Evolutionary conservation across 2,888 invertebrate species (phyloP).

Genomic region (Drosophila longiperda): DNA sequence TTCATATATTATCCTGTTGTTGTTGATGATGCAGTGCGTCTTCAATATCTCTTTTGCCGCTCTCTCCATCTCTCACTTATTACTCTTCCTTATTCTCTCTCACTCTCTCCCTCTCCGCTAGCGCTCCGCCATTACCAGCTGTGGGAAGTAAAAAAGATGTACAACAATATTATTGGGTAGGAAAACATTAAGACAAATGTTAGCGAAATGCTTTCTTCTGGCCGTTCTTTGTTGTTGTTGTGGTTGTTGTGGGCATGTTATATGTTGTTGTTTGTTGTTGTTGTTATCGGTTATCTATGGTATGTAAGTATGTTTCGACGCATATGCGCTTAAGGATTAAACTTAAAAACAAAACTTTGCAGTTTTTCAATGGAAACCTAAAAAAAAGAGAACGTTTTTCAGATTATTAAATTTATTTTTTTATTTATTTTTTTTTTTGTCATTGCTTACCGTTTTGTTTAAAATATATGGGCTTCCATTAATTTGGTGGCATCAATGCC

Average conservation of each 20-base stretch:
- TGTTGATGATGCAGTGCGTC: slow-evolving; percentile 12
- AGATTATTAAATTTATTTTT: not conserved
- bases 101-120: slow-evolving; percentile 32
- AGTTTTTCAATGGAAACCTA: slow-evolving; percentile 70
- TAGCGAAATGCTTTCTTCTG: slow-evolving; percentile 60
- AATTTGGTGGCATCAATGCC: slow-evolving; percentile 65
- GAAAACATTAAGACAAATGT: slow-evolving; percentile 59
- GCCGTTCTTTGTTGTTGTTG: slow-evolving; percentile 17
- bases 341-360: slow-evolving; percentile 57
- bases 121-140: slow-evolving; percentile 63
- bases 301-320: slow-evolving; percentile 47
- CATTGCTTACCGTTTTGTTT: slow-evolving; percentile 72
- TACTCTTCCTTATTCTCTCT: slow-evolving; percentile 14
- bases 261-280: slow-evolving; percentile 41
- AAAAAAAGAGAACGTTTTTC: not conserved
- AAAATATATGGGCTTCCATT: slow-evolving; percentile 73
- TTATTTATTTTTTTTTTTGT: no score
- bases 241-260: slow-evolving; percentile 19
- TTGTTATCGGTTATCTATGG: slow-evolving; percentile 51
- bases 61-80: slow-evolving; percentile 22
- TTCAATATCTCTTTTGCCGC: slow-evolving; percentile 17
- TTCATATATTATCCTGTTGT: slow-evolving; percentile 26
- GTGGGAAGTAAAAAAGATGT: slow-evolving; percentile 79
- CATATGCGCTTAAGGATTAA: slow-evolving; percentile 27
- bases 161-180: slow-evolving; percentile 72